phyloP scores from a whole-genome alignment of 1,140 invertebrate genomes.

The Linepithema humile region DNA sequence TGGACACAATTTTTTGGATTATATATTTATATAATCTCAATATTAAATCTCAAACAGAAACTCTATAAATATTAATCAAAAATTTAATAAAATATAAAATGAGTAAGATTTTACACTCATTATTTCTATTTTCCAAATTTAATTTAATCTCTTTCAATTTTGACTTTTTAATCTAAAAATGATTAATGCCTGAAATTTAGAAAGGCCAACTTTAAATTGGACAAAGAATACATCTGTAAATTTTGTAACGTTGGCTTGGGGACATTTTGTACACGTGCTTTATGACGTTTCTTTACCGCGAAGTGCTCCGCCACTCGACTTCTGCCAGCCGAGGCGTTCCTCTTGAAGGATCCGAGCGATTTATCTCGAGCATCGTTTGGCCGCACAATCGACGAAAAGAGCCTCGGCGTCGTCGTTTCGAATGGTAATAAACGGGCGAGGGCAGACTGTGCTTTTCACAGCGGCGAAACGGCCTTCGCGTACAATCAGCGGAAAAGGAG shows the following conservation, averaged over 20 bases:
- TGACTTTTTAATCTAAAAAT: not conserved
- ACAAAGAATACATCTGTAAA: slow-evolving; percentile 1
- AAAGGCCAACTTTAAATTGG: not conserved
- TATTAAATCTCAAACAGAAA: not conserved
- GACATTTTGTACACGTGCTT: slow-evolving; percentile 23
- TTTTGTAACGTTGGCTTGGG: not conserved
- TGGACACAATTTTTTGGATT: no score
- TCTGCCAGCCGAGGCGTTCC: slow-evolving; percentile 27
- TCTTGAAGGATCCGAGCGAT: slow-evolving; percentile 49
- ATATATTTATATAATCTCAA: no score
- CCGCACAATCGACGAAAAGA: slow-evolving; percentile 59
- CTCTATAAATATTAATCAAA: not conserved
- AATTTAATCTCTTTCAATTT: not conserved
- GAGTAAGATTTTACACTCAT: not conserved
- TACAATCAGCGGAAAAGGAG: slow-evolving; percentile 47
- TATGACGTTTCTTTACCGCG: slow-evolving; percentile 40
- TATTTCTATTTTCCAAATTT: not conserved
- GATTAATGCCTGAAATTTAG: not conserved
- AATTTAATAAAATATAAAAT: not conserved
- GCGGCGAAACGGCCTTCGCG: slow-evolving; percentile 50
- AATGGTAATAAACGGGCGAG: slow-evolving; percentile 64
- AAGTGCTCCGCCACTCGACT: slow-evolving; percentile 47
- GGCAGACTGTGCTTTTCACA: slow-evolving; percentile 50
- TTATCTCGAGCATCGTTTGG: slow-evolving; percentile 59
- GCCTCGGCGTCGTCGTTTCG: slow-evolving; percentile 49